Percentiles rank a stretch among this genome's conserved stretches.
phyloP scores from a whole-genome alignment of 2,888 invertebrate genomes.

The Agriopis aurantiaria region DNA sequence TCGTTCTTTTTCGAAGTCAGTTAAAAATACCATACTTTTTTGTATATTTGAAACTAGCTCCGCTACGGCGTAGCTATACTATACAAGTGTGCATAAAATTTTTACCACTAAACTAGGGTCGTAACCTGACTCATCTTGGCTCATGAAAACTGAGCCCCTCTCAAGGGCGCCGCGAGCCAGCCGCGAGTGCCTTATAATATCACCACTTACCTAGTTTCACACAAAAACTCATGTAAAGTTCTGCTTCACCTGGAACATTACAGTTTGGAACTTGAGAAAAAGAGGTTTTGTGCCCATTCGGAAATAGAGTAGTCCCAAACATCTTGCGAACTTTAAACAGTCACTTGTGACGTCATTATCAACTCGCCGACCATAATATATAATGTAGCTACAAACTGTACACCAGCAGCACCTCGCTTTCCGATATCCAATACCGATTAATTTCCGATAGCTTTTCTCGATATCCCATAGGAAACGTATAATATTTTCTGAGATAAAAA shows the following conservation, averaged over 20 bases:
- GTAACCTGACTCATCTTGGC: slow-evolving; percentile 4
- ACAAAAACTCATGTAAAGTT: slow-evolving; percentile 15
- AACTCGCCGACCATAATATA: no score
- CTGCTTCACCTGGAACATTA: slow-evolving; percentile 31
- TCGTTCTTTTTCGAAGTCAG: no score
- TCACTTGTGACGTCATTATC: no score
- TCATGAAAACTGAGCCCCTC: slow-evolving; percentile 5
- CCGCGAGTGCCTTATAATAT: slow-evolving; percentile 32
- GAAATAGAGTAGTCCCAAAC: background rate
- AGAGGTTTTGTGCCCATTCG: background rate
- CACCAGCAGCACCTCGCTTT: no score
- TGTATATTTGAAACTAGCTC: background rate
- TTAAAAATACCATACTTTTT: background rate
- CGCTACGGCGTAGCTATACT: background rate
- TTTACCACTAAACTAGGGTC: background rate
- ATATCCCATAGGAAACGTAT: no score
- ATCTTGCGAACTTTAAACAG: no score
- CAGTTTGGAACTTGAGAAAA: slow-evolving; percentile 9
- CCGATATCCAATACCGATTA: no score
- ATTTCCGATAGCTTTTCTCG: no score
- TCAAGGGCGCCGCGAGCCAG: slow-evolving; percentile 31
- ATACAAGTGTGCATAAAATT: background rate
- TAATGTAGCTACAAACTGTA: no score
- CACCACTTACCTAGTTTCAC: slow-evolving; percentile 39
- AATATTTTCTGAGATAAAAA: no score